Percentiles rank a stretch among this genome's conserved stretches.
These are phyloP conservation scores for Agapornis roseicollis DNA, from an alignment of 2,113 vertebrate genomes.

Conservation along the genomic window DNA sequence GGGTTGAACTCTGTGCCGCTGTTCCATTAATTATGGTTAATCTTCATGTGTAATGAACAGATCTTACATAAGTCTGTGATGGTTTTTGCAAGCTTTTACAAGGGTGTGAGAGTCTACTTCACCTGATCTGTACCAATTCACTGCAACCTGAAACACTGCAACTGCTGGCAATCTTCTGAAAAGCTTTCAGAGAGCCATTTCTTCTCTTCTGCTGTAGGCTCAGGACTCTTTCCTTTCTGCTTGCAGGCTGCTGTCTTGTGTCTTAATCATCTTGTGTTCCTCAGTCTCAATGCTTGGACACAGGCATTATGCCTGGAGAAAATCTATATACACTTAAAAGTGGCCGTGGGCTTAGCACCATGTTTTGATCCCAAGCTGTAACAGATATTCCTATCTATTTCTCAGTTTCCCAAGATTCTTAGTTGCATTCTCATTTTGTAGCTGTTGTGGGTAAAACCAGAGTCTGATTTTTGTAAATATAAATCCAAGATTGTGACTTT, in stretches of 20 bases:
- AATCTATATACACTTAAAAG: neutral
- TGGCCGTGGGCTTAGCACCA: neutral
- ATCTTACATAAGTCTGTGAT: neutral
- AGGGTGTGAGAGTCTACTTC: neutral
- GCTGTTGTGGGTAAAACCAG: neutral
- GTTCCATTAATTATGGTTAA: neutral
- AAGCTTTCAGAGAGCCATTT: neutral
- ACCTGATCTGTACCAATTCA: neutral
- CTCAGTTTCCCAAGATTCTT: neutral
- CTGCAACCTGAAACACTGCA: neutral
- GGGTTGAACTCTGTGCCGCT: neutral
- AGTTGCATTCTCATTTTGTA: neutral
- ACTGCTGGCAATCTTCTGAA: neutral
- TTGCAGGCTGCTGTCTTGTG: neutral
- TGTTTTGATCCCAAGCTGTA: neutral
- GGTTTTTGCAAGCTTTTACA: neutral
- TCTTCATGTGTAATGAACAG: neutral
- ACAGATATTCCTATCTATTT: neutral
- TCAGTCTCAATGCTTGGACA: neutral
- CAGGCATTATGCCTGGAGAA: neutral
- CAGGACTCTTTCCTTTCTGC: neutral
- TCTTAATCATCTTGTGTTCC: neutral
- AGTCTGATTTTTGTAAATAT: neutral
- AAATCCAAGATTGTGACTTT: neutral
- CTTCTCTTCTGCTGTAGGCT: neutral